phyloP scores from a whole-genome alignment of 2,888 invertebrate genomes.

The Cyclophora albipunctata region DNA sequence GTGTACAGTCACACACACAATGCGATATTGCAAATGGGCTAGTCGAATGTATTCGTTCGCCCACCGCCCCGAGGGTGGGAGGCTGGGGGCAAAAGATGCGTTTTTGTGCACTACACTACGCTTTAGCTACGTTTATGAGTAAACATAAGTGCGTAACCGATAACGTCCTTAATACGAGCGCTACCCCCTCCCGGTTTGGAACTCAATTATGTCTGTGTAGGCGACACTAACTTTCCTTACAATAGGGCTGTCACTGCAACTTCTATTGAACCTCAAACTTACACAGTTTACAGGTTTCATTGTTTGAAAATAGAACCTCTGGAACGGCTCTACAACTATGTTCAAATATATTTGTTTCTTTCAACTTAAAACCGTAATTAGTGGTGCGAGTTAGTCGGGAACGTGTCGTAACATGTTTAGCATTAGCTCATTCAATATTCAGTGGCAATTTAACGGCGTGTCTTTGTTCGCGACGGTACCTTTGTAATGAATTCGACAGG shows the following conservation, averaged over 20 bases:
- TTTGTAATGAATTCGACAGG: conserved; percentile 20
- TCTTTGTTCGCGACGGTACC: conserved; percentile 23
- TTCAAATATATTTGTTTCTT: no score
- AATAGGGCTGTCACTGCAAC: conserved; percentile 24
- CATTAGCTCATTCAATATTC: no score
- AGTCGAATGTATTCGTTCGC: conserved; percentile 73
- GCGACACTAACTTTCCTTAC: conserved; percentile 27
- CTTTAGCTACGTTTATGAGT: conserved; percentile 59
- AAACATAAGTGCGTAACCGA: conserved; percentile 70
- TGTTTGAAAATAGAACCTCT: background rate
- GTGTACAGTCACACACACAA: conserved; percentile 64
- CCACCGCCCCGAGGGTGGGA: conserved; percentile 51
- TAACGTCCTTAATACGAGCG: conserved; percentile 39
- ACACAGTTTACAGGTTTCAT: conserved; percentile 2
- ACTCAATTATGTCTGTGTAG: conserved; percentile 35
- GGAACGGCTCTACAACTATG: no score
- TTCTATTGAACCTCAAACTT: background rate
- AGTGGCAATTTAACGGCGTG: conserved; percentile 1
- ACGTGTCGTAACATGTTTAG: no score
- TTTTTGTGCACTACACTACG: conserved; percentile 68
- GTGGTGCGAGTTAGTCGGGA: no score
- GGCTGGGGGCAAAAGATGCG: conserved; percentile 55
- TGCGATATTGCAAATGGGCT: conserved; percentile 72
- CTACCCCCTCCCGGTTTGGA: conserved; percentile 28
- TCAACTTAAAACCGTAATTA: no score